phyloP scores from a whole-genome alignment of 1,140 invertebrate species.

The Cepaea nemoralis region DNA sequence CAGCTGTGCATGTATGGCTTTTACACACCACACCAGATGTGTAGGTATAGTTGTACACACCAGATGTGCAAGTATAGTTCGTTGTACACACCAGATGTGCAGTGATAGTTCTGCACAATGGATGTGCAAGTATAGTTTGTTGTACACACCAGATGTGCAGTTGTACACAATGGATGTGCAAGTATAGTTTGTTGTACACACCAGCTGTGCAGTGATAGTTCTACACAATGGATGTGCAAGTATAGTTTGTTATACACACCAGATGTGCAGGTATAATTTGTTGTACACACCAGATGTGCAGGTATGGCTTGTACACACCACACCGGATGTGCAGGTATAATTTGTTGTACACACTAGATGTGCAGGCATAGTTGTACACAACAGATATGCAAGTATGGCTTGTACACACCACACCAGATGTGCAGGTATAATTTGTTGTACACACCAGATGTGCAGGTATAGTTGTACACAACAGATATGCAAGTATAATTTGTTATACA shows the following conservation, averaged over 20 bases:
- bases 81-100: conserved; percentile 77
- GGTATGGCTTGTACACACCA: too few species aligned
- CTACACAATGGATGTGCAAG: conserved; percentile 76
- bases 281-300: too few species aligned
- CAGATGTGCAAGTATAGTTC: too few species aligned
- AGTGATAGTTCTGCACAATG: conserved; percentile 79
- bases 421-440: conserved; percentile 77
- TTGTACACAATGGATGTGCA: conserved; percentile 75
- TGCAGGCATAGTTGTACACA: conserved; percentile 76
- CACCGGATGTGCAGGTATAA: conserved; percentile 74
- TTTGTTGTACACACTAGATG: conserved; percentile 81
- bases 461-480: conserved; percentile 78
- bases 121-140: conserved; percentile 74
- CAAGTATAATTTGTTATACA: conserved; percentile 74
- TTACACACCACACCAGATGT: conserved; percentile 81
- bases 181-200: conserved; percentile 78
- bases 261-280: conserved; percentile 72
- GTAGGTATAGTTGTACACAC: conserved; percentile 62
- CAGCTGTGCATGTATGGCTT: conserved; percentile 73
- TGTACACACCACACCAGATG: conserved; percentile 81
- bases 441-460: conserved; percentile 75
- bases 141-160: conserved; percentile 79
- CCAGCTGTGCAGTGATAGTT: conserved; percentile 73
- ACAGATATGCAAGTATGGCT: conserved; percentile 73
- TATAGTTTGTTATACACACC: conserved; percentile 79